Evolutionary conservation across 2,888 invertebrate species (phyloP), one percentile per base, ranked within the genome.

Genomic region (Xestia rhomboidea): DNA sequence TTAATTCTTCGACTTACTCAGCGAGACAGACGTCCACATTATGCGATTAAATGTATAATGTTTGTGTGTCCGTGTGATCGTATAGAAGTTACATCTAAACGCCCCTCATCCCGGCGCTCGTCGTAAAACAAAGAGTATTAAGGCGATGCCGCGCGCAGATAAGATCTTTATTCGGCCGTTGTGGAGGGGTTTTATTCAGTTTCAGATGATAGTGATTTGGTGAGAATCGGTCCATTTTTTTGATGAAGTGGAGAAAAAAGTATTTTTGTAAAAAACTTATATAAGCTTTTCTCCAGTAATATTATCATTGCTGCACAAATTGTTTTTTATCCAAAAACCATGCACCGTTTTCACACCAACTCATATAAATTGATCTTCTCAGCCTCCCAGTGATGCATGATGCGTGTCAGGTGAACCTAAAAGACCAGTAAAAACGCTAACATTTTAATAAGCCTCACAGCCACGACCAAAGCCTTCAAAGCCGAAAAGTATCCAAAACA

Each of bases 51-150:
- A 81, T 87, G 76, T 84, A 84, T 83, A 80, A 85, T 86, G 73
- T 86, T 83, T 86, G 73, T 84, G 64, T 73, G 73, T 73, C 67
- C 67, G 63, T 73, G 68, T 62, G 64, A 77, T 41, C 62, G 64
- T 70, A 77, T 44, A 73, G 83, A 77, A 88, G 90, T 90, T 91
- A 91, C 90, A 89, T 88, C 88, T 88, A 72, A 72, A 85, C 83
- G 88, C 87, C 89, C 89, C 88, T 86, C 83, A 86, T 89, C 87
- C 89, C 71, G 86, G 86, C 84, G 79, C 85, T 84, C 82, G 84
- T 92, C 91, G 89, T 92, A 92, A 92, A 92, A 93, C 91, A 90
- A 91, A 92, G 87, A 84, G 87, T 88, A 88, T 89, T 90, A 81
- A 87, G 84, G 81, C 84, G 82, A 79, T 82, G 81, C 41, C 41